Evolutionary conservation across 2,797 vertebrate genomes (phyloP).

Genomic region (Ptychobarbus kaznakovi): DNA sequence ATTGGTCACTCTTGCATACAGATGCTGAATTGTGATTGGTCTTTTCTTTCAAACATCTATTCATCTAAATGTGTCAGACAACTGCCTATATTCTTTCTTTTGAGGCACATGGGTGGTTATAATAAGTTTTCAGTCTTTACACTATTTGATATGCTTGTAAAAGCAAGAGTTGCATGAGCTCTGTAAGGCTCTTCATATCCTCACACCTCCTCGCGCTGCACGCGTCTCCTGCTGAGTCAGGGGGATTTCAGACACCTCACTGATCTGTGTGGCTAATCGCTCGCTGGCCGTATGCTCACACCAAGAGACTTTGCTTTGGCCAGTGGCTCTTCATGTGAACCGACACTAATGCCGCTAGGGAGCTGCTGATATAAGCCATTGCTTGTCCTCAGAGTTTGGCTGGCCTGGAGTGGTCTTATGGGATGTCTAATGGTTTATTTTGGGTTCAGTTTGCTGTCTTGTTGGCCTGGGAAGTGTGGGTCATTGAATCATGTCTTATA

Average conservation of each 20-base stretch:
- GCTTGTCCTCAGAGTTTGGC: not conserved
- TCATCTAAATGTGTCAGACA: not conserved
- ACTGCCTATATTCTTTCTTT: not conserved
- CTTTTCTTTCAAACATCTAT: not conserved
- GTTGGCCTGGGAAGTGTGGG: not conserved
- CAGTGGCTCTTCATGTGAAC: not conserved
- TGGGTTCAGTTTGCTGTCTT: not conserved
- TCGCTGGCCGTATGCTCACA: not conserved
- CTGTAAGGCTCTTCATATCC: not conserved
- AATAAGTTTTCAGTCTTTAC: not conserved
- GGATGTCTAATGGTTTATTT: not conserved
- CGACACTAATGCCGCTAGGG: conserved; percentile 2
- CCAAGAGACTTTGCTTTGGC: conserved; percentile 26
- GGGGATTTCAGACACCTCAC: conserved; percentile 68
- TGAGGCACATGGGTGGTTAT: not conserved
- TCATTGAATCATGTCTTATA: not conserved
- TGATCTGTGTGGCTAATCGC: conserved; percentile 31
- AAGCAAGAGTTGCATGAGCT: not conserved
- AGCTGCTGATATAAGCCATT: not conserved
- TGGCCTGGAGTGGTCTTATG: not conserved
- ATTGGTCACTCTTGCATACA: not conserved
- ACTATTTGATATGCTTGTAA: not conserved
- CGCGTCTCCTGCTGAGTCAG: conserved; percentile 69
- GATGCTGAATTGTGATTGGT: not conserved
- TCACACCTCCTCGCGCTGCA: not conserved